Conservation (phyloP, 2,888 invertebrate species). For the Isoperla grammatica region DNA sequence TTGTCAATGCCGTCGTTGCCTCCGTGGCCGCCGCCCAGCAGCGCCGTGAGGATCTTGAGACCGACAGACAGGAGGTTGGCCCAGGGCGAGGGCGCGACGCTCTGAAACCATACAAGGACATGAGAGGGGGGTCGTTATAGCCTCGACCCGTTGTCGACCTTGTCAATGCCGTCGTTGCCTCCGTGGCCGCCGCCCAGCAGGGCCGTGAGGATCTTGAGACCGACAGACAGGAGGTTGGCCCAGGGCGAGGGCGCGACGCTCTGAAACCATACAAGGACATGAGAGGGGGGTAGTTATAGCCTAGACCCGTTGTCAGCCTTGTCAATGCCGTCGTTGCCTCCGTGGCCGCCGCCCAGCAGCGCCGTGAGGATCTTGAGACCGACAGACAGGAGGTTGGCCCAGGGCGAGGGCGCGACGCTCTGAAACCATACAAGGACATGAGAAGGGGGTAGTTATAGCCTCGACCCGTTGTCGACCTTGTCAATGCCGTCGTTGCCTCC, state of each 20-base stretch:
- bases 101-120: slow-evolving; percentile 22
- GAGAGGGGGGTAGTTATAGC: too few species aligned
- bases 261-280: slow-evolving; percentile 21
- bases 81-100: slow-evolving; percentile 70
- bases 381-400: slow-evolving; percentile 81
- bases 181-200: slow-evolving; percentile 70
- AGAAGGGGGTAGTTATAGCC: too few species aligned
- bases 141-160: slow-evolving; percentile 75
- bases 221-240: slow-evolving; percentile 81
- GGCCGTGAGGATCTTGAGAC: slow-evolving; percentile 78
- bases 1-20: slow-evolving; percentile 80
- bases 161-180: slow-evolving; percentile 76
- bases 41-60: slow-evolving; percentile 75
- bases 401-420: slow-evolving; percentile 62
- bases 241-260: slow-evolving; percentile 66
- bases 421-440: slow-evolving; percentile 17
- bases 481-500: slow-evolving; percentile 75
- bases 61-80: slow-evolving; percentile 81
- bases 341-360: slow-evolving; percentile 68
- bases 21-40: slow-evolving; percentile 69
- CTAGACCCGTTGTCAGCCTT: slow-evolving; percentile 80
- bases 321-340: slow-evolving; percentile 74
- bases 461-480: slow-evolving; percentile 78
- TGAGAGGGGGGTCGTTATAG: too few species aligned
- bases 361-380: slow-evolving; percentile 82